Evolutionary conservation across 1,140 invertebrate genomes (phyloP).

Genomic region (Cyclargus thomasi): DNA sequence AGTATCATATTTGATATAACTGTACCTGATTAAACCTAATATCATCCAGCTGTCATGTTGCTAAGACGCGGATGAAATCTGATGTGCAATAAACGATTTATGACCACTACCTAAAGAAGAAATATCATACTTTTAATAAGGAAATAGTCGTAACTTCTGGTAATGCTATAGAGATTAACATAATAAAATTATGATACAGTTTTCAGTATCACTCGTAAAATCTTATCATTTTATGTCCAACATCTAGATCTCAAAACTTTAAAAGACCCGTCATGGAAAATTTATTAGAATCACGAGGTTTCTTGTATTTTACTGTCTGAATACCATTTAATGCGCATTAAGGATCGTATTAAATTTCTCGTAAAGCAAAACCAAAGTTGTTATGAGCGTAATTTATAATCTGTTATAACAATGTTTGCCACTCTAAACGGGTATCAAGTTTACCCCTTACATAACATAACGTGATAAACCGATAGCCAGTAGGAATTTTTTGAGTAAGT

Average conservation of each 20-base stretch:
- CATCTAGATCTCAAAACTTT: not conserved
- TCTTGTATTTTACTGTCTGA: not conserved
- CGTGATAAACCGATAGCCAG: no score
- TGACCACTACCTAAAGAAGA: not conserved
- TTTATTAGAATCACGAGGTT: not conserved
- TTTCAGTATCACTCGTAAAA: not conserved
- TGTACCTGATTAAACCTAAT: not conserved
- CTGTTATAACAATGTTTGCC: not conserved
- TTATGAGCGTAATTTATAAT: not conserved
- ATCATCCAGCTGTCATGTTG: not conserved
- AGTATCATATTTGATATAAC: not conserved
- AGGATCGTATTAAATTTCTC: not conserved
- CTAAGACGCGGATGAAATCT: not conserved
- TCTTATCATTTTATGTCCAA: not conserved
- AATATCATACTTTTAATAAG: not conserved
- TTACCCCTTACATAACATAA: not conserved
- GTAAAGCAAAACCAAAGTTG: not conserved
- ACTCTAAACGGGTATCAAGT: not conserved
- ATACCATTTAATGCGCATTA: not conserved
- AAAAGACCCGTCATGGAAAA: not conserved
- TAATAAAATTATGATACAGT: conserved; percentile 5
- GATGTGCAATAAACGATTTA: not conserved
- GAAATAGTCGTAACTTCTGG: not conserved
- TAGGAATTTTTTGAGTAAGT: no score
- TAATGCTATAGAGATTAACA: not conserved